Conservation (phyloP, 2,113 vertebrate species). For the Sitta europaea region DNA sequence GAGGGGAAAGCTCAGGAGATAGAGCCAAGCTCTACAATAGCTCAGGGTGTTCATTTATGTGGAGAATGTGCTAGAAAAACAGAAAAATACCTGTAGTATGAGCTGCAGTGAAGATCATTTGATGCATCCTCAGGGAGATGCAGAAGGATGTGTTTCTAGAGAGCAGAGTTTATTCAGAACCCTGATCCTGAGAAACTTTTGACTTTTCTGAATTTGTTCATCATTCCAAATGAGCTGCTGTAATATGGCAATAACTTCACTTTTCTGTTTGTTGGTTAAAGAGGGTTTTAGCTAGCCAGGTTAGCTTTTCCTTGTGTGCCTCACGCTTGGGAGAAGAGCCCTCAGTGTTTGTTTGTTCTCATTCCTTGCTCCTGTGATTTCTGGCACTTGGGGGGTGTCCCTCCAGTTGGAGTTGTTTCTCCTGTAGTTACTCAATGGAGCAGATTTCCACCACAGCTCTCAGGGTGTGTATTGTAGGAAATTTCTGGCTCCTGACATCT, state of each 20-base stretch:
- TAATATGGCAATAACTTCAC: neutral
- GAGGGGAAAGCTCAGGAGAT: neutral
- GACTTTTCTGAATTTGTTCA: neutral
- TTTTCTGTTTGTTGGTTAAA: neutral
- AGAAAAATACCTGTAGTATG: fast-evolving
- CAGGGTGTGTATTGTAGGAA: neutral
- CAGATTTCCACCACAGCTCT: neutral
- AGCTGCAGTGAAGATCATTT: fast-evolving
- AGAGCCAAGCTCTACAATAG: fast-evolving
- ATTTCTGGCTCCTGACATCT: neutral
- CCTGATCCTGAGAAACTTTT: neutral
- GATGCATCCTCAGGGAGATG: no score
- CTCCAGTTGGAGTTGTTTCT: neutral
- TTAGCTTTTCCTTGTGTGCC: neutral
- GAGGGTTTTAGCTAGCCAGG: neutral
- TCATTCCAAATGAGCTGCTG: neutral
- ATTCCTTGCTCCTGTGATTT: neutral
- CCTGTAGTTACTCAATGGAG: fast-evolving
- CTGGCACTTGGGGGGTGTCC: neutral
- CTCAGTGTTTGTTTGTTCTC: neutral
- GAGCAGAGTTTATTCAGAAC: neutral
- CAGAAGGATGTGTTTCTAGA: neutral
- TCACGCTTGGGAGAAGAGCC: neutral
- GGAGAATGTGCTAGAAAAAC: neutral
- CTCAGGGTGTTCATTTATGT: fast-evolving